Evolutionary conservation across 2,888 invertebrate species (phyloP).

Genomic region (Entomobrya proxima): DNA sequence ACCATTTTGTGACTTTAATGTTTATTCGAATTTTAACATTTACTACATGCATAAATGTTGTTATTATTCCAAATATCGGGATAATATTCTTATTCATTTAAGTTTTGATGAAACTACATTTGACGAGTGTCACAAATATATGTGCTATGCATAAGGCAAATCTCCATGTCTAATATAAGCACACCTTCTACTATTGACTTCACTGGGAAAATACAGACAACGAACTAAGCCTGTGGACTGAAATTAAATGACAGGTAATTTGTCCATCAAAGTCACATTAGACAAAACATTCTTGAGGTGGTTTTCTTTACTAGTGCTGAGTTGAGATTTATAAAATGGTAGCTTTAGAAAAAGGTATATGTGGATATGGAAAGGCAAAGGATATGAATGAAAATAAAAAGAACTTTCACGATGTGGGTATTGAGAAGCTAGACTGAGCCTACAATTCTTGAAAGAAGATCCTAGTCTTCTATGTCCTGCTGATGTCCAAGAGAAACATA

Average conservation of each 20-base stretch:
- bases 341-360: too few relatives aligned
- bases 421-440: not conserved
- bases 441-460: not conserved
- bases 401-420: too few relatives aligned
- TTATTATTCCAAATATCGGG: constrained; percentile 15
- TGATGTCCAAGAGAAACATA: constrained; percentile 61
- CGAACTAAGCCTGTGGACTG: constrained; percentile 2
- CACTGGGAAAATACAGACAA: not conserved
- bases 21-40: constrained; percentile 1
- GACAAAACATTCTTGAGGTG: not conserved
- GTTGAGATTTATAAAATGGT: too few relatives aligned
- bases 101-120: constrained; percentile 9
- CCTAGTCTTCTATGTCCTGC: constrained; percentile 36
- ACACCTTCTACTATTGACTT: constrained; percentile 31
- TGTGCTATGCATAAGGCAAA: too few relatives aligned
- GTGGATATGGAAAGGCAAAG: too few relatives aligned
- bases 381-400: too few relatives aligned
- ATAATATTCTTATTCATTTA: not conserved
- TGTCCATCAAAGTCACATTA: constrained; percentile 72
- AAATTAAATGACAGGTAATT: constrained; percentile 72
- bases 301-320: not conserved
- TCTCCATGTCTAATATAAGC: too few relatives aligned
- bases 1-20: not conserved
- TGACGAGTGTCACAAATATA: constrained; percentile 59
- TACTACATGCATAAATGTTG: not conserved